Evolutionary conservation across 2,797 vertebrate genomes (phyloP).

Genomic region (Eutrigla gurnardus): DNA sequence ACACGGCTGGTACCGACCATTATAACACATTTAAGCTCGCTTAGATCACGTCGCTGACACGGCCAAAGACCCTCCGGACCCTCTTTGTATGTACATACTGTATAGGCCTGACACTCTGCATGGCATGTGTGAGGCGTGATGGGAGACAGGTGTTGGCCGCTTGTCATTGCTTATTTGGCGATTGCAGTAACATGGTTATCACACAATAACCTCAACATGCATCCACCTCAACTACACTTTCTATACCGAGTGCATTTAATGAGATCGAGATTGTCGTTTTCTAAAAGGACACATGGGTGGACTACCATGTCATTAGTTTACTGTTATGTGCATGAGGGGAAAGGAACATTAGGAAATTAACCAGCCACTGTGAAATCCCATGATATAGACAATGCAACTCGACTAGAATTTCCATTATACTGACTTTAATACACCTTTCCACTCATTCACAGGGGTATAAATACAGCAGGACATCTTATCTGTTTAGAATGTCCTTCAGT

Average conservation of each 20-base stretch:
- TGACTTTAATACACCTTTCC: constrained; percentile 7
- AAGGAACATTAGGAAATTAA: neutral
- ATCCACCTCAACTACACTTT: neutral
- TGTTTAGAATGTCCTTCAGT: constrained; percentile 42
- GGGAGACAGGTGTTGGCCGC: neutral
- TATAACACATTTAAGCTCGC: constrained; percentile 42
- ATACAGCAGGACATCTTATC: constrained; percentile 33
- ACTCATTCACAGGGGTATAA: constrained; percentile 2
- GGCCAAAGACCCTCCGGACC: constrained; percentile 28
- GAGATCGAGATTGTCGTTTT: neutral
- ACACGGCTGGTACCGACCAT: constrained; percentile 32
- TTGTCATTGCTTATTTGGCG: constrained; percentile 16
- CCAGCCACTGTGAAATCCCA: constrained; percentile 1
- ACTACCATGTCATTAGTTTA: neutral
- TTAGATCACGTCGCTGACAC: constrained; percentile 47
- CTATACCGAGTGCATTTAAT: neutral
- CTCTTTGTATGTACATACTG: constrained; percentile 27
- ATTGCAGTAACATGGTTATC: neutral
- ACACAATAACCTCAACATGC: neutral
- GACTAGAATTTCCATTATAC: neutral
- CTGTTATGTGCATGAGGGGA: neutral
- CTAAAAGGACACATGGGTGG: neutral
- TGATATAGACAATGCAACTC: neutral
- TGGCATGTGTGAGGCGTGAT: constrained; percentile 20
- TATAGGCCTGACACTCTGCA: constrained; percentile 14